Evolutionary conservation across 2,888 invertebrate species (phyloP), one percentile per base, ranked within the genome.

Genomic region (Ormyrus pomaceus): DNA sequence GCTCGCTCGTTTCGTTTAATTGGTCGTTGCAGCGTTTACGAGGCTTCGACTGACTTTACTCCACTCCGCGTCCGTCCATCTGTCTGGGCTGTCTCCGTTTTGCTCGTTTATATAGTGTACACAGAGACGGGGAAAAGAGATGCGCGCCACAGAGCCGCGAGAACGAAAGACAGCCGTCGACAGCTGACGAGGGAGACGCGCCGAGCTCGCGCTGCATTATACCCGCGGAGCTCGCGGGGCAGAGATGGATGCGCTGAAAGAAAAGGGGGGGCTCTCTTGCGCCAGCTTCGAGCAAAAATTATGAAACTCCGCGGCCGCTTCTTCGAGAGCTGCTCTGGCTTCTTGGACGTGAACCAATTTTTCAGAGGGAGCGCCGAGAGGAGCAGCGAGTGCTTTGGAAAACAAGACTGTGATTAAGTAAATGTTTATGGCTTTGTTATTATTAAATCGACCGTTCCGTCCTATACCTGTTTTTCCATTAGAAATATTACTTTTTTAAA

Each of bases 11-110:
- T 76, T 68, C 59, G 85, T 88, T 88, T 88, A 88, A 88, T 88
- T 88, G 88, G 87, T 87, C 89, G 88, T 88, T 88, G 85, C 86
- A 83, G 83, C 85, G 85, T 88, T 88, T 88, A 88, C 87, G 88
- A 88, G 87, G 78, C 74, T 71, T 64, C 71, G 73, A 9, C 50
- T 61, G 19, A 19, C 19, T 19, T 19, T 19, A 19, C 19, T 19
- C 19, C 19, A 2, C 19, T 19, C 65, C 59, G 61, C 71, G 50
- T 19, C 19, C 19, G 19, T 19, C 61, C n/a, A 51, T 19, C 73
- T 11, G 11, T 53, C 19, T 62, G n/a, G 19, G 62, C 62, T 45
- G 59, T 8, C 45, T 11, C 48, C 9, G 13, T 13, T 53, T 53
- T 11, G 58, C 11, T n/a, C 48, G 55, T 68, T 64, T 45, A 69